Percentiles rank a stretch among this genome's conserved stretches.
phyloP scores from a whole-genome alignment of 2,113 vertebrate species.

The Struthio camelus region DNA sequence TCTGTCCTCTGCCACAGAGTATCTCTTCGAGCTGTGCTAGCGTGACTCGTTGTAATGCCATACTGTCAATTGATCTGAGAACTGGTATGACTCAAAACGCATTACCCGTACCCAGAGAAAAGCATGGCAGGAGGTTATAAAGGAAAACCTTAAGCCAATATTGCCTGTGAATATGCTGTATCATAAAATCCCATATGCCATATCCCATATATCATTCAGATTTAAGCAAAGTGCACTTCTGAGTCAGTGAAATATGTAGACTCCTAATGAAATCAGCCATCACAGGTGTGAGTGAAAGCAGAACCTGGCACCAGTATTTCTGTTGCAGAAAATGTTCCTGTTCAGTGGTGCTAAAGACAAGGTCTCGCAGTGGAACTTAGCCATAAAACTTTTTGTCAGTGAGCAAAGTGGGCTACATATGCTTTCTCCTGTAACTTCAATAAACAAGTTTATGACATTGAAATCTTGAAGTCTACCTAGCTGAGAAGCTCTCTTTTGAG shows the following conservation, averaged over 20 bases:
- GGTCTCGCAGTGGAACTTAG: background rate
- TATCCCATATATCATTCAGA: background rate
- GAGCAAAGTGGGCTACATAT: background rate
- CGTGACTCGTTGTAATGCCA: background rate
- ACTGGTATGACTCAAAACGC: background rate
- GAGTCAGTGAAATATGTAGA: background rate
- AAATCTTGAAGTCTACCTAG: background rate
- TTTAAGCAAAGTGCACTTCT: background rate
- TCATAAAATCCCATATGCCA: background rate
- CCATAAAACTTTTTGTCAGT: background rate
- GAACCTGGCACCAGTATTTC: background rate
- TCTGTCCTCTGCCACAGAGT: background rate
- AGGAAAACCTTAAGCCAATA: background rate
- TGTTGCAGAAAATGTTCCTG: background rate
- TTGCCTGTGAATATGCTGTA: background rate
- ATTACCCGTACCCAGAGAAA: background rate
- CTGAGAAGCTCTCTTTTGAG: background rate
- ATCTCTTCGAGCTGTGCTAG: background rate
- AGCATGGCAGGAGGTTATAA: background rate
- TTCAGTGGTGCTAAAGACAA: background rate
- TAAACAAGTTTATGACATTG: slow-evolving; percentile 6
- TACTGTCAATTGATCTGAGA: background rate
- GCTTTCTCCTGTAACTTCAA: background rate
- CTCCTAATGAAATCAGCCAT: background rate
- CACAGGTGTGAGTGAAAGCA: background rate